Percentiles rank a stretch among this genome's conserved stretches.
These are phyloP conservation scores for Pissodes strobi DNA, from an alignment of 1,140 invertebrate genomes.

Conservation along the genomic window DNA sequence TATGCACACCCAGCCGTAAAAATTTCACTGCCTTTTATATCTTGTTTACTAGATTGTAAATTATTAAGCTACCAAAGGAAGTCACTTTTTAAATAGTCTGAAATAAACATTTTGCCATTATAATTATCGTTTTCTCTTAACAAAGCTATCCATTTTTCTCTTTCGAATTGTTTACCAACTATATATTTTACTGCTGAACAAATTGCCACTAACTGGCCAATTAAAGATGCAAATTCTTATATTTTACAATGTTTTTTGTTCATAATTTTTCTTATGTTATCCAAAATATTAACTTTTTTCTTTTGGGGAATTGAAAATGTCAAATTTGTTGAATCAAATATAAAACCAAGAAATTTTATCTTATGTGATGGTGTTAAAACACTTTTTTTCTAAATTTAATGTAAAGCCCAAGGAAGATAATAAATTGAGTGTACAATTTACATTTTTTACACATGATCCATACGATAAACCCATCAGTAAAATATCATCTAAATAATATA, in stretches of 20 bases:
- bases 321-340: no score
- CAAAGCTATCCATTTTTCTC: not conserved
- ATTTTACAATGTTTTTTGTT: no score
- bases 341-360: no score
- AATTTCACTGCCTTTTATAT: not conserved
- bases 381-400: constrained; percentile 43
- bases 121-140: not conserved
- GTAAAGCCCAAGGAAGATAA: constrained; percentile 22
- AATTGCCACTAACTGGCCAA: constrained; percentile 36
- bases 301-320: constrained; percentile 37
- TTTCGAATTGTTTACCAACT: constrained; percentile 25
- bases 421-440: not conserved
- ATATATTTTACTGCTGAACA: no score
- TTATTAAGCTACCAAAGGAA: not conserved
- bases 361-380: constrained; percentile 26
- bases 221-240: constrained; percentile 37
- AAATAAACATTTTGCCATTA: not conserved
- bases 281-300: no score
- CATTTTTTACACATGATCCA: constrained; percentile 4
- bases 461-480: constrained; percentile 36
- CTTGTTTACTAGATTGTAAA: not conserved
- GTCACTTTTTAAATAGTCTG: not conserved
- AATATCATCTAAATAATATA: constrained; percentile 48
- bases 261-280: constrained; percentile 31
- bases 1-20: not conserved